Base-by-base conservation (phyloP, 2,113 vertebrate genomes). In the Nothoprocta perdicaria region DNA sequence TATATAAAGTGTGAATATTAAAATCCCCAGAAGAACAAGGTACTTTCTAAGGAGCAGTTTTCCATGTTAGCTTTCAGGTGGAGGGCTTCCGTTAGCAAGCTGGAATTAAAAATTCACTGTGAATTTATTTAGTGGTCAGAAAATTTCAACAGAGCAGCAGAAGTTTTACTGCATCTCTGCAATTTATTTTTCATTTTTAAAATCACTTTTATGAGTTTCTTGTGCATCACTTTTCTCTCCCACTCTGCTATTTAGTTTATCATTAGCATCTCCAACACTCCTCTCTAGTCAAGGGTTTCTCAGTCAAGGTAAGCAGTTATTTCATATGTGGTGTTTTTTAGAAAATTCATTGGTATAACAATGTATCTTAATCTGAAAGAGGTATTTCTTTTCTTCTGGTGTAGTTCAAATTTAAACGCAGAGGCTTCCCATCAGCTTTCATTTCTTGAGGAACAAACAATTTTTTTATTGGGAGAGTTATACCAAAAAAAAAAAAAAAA, bases 11-110 rank as follows among this genome's bases (percentile, higher is more conserved):
- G 6, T 45, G 68, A 77, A 53, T 78, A 67, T 63, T 78, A 61
- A 90, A 92, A 75, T 65, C 22, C 27, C 18, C 43, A 72, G 57
- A 75, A 88, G 46, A 40, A 68, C 41, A 55, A 66, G 10, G 10
- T 12, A 52, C 84, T 79, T 88, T 88, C 71, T 81, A 81, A 84
- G 78, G 86, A 94, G n/a, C 3, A 19, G 16, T 40, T 87, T 87
- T 76, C 53, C 17, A 23, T 38, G 45, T 10, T 11, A 55, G 27
- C 2, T 77, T 91, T 82, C 53, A 66, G 29, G 40, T 63, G 27
- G 5, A 60, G 27, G 79, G 40, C 75, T 75, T 14, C 38, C 17
- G 16, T 60, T 22, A 52, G 45, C 2, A 2, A 72, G 5, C 12
- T 86, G 38, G 31, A 75, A 84, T 16, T 55, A 46, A 12, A 63